phyloP scores from a whole-genome alignment of 2,113 vertebrate genomes.

The Pomatostomus ruficeps region DNA sequence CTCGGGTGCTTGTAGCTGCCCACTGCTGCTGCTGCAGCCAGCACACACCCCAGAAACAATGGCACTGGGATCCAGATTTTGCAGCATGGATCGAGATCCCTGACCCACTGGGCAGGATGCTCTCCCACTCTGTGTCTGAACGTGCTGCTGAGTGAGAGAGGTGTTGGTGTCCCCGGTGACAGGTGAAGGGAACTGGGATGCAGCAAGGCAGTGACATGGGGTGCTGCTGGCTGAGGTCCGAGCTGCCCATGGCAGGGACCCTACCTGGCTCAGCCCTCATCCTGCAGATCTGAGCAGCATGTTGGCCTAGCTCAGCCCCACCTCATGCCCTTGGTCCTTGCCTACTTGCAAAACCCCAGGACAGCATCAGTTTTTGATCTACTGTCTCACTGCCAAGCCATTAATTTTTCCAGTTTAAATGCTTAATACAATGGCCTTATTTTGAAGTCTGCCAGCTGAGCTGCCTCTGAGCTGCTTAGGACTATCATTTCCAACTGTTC shows the following conservation, averaged over 20 bases:
- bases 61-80: accelerated
- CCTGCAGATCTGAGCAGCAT: background rate
- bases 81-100: background rate
- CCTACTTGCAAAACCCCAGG: background rate
- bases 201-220: background rate
- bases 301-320: background rate
- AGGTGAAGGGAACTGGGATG: background rate
- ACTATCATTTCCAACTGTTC: constrained; percentile 22
- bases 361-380: background rate
- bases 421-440: background rate
- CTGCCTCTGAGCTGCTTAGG: background rate
- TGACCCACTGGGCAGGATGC: accelerated
- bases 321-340: background rate
- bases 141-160: background rate
- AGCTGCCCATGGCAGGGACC: accelerated
- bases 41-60: background rate
- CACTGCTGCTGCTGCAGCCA: background rate
- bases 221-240: background rate
- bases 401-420: constrained; percentile 4
- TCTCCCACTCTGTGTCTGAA: accelerated
- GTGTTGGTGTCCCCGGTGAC: background rate
- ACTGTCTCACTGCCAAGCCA: background rate
- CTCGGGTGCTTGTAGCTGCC: background rate
- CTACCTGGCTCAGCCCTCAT: background rate
- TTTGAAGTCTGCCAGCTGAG: constrained; percentile 23